Base-by-base conservation (phyloP, 2,888 invertebrate species). In the Nemotelus pantherinus region DNA sequence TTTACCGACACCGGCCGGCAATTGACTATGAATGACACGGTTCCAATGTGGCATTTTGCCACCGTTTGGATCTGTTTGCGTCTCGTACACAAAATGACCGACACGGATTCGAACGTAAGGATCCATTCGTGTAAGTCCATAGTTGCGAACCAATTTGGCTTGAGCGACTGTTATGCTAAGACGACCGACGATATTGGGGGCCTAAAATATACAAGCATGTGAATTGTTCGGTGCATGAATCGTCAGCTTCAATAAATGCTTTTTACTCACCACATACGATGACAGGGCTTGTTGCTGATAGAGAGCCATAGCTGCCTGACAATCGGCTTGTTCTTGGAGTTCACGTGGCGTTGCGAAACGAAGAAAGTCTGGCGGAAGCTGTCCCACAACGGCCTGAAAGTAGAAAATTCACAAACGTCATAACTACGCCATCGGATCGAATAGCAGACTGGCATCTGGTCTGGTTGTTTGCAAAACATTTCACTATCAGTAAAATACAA, bases 41-140 rank as follows among this genome's bases (percentile, higher is more conserved):
- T 97, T 97, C 98, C 98, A 99, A 80, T 94, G 90, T 3, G 99
- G 99, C 83, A 93, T 96, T 87, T 97, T 97, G 44, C 96, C 96
- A 50, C 98, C 99, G 88, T 95, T 98, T 79, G 94, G 92, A 85
- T 95, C 95, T 1, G 98, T 98, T 83, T 95, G 96, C 0, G 98
- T 98, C 89, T 99, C 98, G 87, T 97, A 97, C 78, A 97, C 94
- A 82, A 94, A 93, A 87, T 98, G 97, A 0, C 98, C 99, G 44
- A 98, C 93, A 81, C 97, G 91, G 77, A 99, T 88, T 77, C 98
- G 90, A 50, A 95, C 96, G 85, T 98, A 99, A 0, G 98, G 98
- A 88, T 98, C 98, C 98, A 98, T 98, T 78, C 96, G 91, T 1
- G 96, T 94, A 84, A 98, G 89, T 7, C 97, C 97, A 90, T 98